Conservation (phyloP, 2,113 vertebrate species). For the Picathartes gymnocephalus region DNA sequence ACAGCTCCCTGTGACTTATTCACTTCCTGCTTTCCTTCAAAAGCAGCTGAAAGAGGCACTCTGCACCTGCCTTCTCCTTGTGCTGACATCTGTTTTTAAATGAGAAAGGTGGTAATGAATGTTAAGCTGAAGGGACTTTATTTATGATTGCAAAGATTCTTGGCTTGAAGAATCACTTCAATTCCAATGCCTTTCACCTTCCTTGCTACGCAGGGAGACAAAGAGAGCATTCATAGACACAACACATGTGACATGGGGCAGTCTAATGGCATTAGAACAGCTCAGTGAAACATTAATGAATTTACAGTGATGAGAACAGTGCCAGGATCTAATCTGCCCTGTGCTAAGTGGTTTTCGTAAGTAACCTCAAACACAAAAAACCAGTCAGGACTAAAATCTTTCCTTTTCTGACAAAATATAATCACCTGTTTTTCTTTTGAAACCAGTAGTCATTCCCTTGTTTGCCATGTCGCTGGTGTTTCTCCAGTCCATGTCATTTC, state of each 20-base stretch:
- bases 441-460: not conserved
- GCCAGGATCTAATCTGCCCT: not conserved
- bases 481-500: not conserved
- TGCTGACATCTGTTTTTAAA: slow-evolving; percentile 1
- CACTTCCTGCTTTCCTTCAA: not conserved
- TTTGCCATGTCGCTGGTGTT: not conserved
- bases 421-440: not conserved
- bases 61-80: not conserved
- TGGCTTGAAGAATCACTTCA: slow-evolving; percentile 24
- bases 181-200: slow-evolving; percentile 17
- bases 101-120: not conserved
- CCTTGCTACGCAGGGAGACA: not conserved
- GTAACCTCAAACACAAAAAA: not conserved
- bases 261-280: slow-evolving; percentile 29
- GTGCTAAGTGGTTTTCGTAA: not conserved
- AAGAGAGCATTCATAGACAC: slow-evolving; percentile 45
- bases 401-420: not conserved
- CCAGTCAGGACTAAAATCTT: not conserved
- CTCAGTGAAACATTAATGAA: slow-evolving; percentile 47
- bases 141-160: slow-evolving; percentile 23
- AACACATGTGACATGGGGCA: slow-evolving; percentile 15
- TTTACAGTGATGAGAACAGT: not conserved
- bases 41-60: not conserved
- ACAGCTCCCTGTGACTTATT: not conserved
- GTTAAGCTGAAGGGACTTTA: slow-evolving; percentile 6